Percentiles rank a stretch among this genome's conserved stretches.
phyloP scores from a whole-genome alignment of 1,140 invertebrate species.

The Heliothis subflexa region DNA sequence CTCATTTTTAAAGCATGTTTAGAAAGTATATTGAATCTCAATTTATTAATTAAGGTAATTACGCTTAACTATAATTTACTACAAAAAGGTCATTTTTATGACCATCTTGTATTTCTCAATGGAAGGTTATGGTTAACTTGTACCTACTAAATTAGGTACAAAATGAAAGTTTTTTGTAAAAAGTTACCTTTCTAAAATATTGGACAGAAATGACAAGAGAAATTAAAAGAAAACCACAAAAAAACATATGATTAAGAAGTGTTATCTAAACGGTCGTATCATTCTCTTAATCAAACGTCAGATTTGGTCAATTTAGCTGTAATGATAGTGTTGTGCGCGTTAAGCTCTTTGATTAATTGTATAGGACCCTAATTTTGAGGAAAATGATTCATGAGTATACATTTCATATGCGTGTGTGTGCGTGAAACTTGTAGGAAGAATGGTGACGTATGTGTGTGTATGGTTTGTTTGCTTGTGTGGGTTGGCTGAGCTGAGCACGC shows the following conservation, averaged over 20 bases:
- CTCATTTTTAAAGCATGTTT: no score
- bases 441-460: conserved; percentile 44
- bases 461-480: conserved; percentile 20
- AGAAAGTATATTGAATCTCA: no score
- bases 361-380: conserved; percentile 71
- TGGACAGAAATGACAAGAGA: background rate
- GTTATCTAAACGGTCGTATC: conserved; percentile 56
- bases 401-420: conserved; percentile 8
- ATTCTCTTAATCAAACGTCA: conserved; percentile 83
- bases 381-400: conserved; percentile 43
- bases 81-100: no score
- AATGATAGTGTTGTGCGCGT: conserved; percentile 74
- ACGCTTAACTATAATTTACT: no score
- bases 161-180: no score
- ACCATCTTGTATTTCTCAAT: no score
- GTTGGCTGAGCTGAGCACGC: conserved; percentile 48
- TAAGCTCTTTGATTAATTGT: conserved; percentile 80
- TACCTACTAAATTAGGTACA: no score
- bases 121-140: no score
- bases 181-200: no score
- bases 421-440: conserved; percentile 6
- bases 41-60: no score
- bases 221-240: conserved; percentile 14
- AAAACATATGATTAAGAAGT: conserved; percentile 76
- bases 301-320: conserved; percentile 81